A percentile compares a stretch with the other conserved stretches of the same genome.
These are phyloP conservation scores for Rhineura floridana DNA, from an alignment of 2,113 vertebrate genomes.

Conservation along the genomic window DNA sequence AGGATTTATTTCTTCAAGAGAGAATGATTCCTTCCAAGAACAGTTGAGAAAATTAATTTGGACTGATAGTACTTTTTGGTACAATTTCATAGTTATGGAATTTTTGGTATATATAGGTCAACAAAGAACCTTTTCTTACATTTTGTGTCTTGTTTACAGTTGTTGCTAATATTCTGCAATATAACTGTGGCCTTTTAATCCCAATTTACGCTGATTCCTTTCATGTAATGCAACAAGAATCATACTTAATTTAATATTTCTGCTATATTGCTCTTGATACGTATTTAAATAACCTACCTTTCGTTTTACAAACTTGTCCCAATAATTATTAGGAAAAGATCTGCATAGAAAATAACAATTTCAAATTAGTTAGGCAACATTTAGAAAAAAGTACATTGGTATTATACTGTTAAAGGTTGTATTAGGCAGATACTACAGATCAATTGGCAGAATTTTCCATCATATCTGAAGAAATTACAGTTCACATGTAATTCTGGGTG, in stretches of 20 bases:
- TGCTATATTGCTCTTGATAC: not conserved
- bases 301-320: constrained; percentile 99
- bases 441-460: constrained; percentile 14
- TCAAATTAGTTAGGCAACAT: not conserved
- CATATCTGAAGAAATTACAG: not conserved
- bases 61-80: no score
- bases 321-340: constrained; percentile 98
- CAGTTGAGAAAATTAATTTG: no score
- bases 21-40: no score
- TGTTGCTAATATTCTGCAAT: not conserved
- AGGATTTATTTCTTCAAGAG: no score
- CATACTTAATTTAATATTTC: not conserved
- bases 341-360: constrained; percentile 72
- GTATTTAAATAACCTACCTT: constrained; percentile 81
- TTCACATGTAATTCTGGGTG: not conserved
- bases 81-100: no score
- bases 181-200: not conserved
- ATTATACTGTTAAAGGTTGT: not conserved
- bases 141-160: no score
- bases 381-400: not conserved
- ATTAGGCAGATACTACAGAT: not conserved
- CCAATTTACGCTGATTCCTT: not conserved
- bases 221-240: not conserved
- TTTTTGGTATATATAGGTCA: no score
- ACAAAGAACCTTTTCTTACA: no score